Evolutionary conservation across 2,113 vertebrate genomes (phyloP).

Genomic region (Urocynchramus pylzowi): DNA sequence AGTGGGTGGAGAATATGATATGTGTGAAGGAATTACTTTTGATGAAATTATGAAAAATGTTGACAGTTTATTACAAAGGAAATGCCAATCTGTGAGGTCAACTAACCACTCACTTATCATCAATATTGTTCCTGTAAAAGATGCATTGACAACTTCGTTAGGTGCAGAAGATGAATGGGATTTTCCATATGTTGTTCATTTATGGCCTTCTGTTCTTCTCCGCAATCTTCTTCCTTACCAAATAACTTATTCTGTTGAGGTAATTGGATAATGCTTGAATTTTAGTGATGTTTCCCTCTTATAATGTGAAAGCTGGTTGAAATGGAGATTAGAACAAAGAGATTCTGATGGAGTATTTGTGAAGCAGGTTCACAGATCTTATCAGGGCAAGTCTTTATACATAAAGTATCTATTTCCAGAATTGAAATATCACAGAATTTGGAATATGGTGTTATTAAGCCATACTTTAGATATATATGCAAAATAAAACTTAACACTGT

Average conservation of each 20-base stretch:
- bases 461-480: background rate
- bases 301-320: background rate
- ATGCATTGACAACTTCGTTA: conserved; percentile 78
- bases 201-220: conserved; percentile 90
- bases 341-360: background rate
- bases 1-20: conserved; percentile 61
- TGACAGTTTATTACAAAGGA: conserved; percentile 75
- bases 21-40: conserved; percentile 87
- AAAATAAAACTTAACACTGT: background rate
- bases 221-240: conserved; percentile 92
- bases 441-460: background rate
- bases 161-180: conserved; percentile 84
- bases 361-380: background rate
- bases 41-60: conserved; percentile 80
- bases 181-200: conserved; percentile 88
- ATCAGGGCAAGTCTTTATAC: background rate
- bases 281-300: background rate
- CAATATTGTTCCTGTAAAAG: conserved; percentile 87
- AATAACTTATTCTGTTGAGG: conserved; percentile 81
- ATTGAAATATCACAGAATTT: background rate
- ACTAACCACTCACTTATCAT: conserved; percentile 75
- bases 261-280: conserved; percentile 13
- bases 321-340: background rate
- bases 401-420: background rate
- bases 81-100: conserved; percentile 72